Evolutionary conservation across 1,140 invertebrate genomes (phyloP), one percentile per base, ranked within the genome.

Genomic region (Telenomus remus): DNA sequence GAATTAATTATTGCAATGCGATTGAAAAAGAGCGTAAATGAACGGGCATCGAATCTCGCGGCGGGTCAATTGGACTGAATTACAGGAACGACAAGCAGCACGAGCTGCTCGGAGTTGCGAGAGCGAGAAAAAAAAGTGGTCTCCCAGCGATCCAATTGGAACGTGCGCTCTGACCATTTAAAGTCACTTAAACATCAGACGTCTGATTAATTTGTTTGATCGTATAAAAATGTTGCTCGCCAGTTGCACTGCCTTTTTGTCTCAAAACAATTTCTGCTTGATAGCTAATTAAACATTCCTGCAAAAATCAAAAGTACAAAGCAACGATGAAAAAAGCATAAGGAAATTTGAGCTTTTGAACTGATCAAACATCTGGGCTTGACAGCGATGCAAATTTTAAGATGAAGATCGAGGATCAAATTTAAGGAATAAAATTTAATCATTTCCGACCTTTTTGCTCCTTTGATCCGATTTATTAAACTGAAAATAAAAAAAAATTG

Each of bases 11-110:
- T 65, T 49, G 47, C 34, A 50, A 48, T 10, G 19, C 46, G 4
- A 51, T 57, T 27, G 51, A 72, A 64, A 72, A 72, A 72, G 59
- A 66, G 54, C 53, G n/a, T 34, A 53, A 84, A 78, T 80, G 76
- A 83, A 60, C 73, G 79, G 73, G 78, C n/a, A 69, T 76, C 81
- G 80, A 81, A 80, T 72, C 69, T 60, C 82, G 80, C 78, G 66
- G 61, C 79, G 66, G 61, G 72, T 68, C 79, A 83, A 85, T 83
- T 83, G 82, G 72, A 76, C 68, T 75, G 70, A 84, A 83, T 83
- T 84, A 66, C 47, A 51, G 59, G 69, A 71, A 57, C 60, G 72
- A 54, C 74, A 64, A 54, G 65, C 63, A 78, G 76, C 79, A 79
- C 80, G 76, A 72, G 78, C 74, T 73, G 60, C 63, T 55, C 61